Conservation (phyloP, 1,140 invertebrate genomes). For the Sycobia sp. region DNA sequence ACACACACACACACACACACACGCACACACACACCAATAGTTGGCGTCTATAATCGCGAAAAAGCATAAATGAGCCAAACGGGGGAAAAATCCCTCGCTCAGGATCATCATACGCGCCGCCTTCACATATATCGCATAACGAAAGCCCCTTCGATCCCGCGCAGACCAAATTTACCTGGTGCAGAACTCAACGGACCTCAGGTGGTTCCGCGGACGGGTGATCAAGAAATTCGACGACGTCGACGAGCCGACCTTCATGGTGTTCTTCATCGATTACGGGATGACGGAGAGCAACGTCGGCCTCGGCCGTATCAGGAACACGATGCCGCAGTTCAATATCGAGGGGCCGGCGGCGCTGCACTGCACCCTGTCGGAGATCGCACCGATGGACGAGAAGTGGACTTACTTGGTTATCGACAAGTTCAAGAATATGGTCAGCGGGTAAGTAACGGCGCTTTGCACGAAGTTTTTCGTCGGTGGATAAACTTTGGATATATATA, state of each 20-base stretch:
- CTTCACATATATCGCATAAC: too few species aligned
- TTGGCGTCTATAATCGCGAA: too few species aligned
- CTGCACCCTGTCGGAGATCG: conserved; percentile 58
- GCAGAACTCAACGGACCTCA: conserved; percentile 37
- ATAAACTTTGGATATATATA: too few species aligned
- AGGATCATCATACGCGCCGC: too few species aligned
- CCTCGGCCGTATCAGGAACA: conserved; percentile 36
- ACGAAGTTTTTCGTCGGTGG: too few species aligned
- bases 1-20: too few species aligned
- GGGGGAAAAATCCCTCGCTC: too few species aligned
- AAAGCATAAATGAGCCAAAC: too few species aligned
- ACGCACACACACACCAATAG: too few species aligned
- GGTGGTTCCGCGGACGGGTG: conserved; percentile 48
- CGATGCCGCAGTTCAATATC: conserved; percentile 43
- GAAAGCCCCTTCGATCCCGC: too few species aligned
- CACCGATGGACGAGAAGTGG: conserved; percentile 56
- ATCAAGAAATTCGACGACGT: neutral
- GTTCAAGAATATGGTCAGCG: neutral
- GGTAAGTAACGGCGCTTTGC: too few species aligned
- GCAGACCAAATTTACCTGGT: conserved; percentile 59
- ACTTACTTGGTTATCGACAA: conserved; percentile 21
- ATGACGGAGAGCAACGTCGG: conserved; percentile 34
- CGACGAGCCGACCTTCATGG: conserved; percentile 20
- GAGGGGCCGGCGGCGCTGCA: conserved; percentile 44
- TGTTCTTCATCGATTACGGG: conserved; percentile 49